A percentile compares a stretch with the other conserved stretches of the same genome.
Conservation (phyloP, 1,140 invertebrate species). For the Drosophila saltans region DNA sequence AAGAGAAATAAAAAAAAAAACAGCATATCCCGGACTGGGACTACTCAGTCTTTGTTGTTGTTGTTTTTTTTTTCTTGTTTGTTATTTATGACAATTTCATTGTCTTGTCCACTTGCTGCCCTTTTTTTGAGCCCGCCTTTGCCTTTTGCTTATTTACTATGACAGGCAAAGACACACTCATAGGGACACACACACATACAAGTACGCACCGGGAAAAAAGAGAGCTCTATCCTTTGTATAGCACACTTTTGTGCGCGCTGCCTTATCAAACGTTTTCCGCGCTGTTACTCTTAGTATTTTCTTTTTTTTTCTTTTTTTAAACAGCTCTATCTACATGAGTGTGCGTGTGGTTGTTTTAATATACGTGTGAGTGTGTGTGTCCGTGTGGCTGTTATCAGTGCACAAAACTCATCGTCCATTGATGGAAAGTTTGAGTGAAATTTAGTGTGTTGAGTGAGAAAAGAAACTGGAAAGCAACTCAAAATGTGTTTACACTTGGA, state of each 20-base stretch:
- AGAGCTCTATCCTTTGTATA: conserved; percentile 59
- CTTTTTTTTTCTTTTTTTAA: conserved; percentile 52
- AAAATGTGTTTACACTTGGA: conserved; percentile 71
- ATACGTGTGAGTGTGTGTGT: conserved; percentile 26
- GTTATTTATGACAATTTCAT: conserved; percentile 81
- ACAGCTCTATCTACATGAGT: conserved; percentile 46
- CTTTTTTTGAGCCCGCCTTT: conserved; percentile 71
- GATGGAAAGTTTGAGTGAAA: conserved; percentile 77
- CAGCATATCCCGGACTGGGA: conserved; percentile 55
- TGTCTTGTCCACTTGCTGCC: conserved; percentile 77
- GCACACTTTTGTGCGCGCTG: conserved; percentile 70
- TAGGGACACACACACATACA: conserved; percentile 17
- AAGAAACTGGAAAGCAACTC: conserved; percentile 37
- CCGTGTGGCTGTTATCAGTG: conserved; percentile 65
- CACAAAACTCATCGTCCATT: conserved; percentile 71
- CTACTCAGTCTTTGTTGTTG: conserved; percentile 52
- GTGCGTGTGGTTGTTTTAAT: conserved; percentile 8
- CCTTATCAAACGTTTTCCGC: conserved; percentile 79
- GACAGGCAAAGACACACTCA: conserved; percentile 16
- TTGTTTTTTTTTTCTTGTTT: conserved; percentile 55
- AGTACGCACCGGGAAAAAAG: conserved; percentile 28
- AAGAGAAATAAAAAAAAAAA: conserved; percentile 17
- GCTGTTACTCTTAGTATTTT: conserved; percentile 63
- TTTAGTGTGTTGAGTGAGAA: conserved; percentile 48
- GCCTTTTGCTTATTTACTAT: conserved; percentile 71